These are phyloP conservation scores for Eretmocerus hayati DNA, from an alignment of 2,888 invertebrate species.

Conservation along the genomic window DNA sequence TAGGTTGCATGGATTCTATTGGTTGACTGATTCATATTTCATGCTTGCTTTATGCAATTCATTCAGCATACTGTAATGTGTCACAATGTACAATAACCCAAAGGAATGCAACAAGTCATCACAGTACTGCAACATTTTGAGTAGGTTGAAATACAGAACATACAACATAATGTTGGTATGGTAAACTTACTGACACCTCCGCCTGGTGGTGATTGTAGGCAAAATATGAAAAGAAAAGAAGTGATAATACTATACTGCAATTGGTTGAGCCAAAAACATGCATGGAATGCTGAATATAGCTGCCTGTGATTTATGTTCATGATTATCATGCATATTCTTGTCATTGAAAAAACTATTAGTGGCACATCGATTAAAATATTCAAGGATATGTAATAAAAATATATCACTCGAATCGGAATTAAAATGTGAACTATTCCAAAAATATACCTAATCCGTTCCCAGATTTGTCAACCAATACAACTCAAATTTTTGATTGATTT, in stretches of 20 bases:
- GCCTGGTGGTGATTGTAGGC: slow-evolving; percentile 39
- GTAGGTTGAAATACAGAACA: slow-evolving; percentile 14
- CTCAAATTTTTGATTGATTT: no score
- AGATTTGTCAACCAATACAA: no score
- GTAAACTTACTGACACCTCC: slow-evolving; percentile 42
- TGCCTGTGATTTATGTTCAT: slow-evolving; percentile 12
- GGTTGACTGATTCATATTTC: slow-evolving; percentile 15
- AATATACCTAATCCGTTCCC: no score
- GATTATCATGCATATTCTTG: slow-evolving; percentile 19
- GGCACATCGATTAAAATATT: no score
- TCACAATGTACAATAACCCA: slow-evolving; percentile 1
- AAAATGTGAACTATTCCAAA: no score
- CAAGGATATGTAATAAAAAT: no score
- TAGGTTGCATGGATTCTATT: slow-evolving; percentile 1
- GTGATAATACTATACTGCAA: slow-evolving; percentile 26
- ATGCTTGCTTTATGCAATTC: slow-evolving; percentile 14
- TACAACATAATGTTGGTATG: slow-evolving; percentile 25
- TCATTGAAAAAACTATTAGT: no score
- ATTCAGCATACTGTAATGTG: slow-evolving; percentile 1
- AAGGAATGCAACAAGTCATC: slow-evolving; percentile 14
- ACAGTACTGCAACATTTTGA: slow-evolving; percentile 9
- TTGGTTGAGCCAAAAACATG: slow-evolving; percentile 13
- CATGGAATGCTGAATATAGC: slow-evolving; percentile 18
- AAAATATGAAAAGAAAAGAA: slow-evolving; percentile 35
- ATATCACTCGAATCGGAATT: no score